Conservation (phyloP, 2,113 vertebrate species). For the Corydoras maculifer region DNA sequence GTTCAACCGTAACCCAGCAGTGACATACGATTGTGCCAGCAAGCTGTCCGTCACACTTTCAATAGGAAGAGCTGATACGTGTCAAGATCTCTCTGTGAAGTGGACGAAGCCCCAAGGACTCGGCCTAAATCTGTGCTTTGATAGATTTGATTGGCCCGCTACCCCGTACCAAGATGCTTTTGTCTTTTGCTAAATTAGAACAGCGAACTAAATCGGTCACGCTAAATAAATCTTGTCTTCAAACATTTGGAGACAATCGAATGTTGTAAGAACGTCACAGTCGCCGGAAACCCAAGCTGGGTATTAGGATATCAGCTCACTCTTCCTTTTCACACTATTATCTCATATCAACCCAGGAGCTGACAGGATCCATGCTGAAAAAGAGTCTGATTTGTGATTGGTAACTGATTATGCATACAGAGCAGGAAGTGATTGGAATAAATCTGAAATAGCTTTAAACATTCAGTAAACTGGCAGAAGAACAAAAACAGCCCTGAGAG, state of each 20-base stretch:
- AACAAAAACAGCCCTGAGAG: constrained; percentile 23
- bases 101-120: constrained; percentile 53
- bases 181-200: constrained; percentile 49
- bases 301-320: constrained; percentile 41
- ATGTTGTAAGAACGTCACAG: constrained; percentile 37
- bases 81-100: constrained; percentile 55
- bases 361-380: constrained; percentile 20
- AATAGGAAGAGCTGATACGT: constrained; percentile 64
- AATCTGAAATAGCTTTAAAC: constrained; percentile 7
- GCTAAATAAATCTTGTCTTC: constrained; percentile 38
- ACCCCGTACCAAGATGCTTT: constrained; percentile 50
- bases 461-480: constrained; percentile 27
- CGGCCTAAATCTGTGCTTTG: constrained; percentile 54
- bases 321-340: constrained; percentile 54
- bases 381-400: constrained; percentile 20
- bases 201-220: constrained; percentile 19
- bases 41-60: constrained; percentile 58
- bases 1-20: constrained; percentile 51
- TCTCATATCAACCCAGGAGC: constrained; percentile 21
- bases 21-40: constrained; percentile 52
- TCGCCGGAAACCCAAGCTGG: constrained; percentile 50
- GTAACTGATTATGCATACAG: constrained; percentile 17
- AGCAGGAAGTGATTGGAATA: constrained; percentile 21
- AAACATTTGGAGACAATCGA: constrained; percentile 12
- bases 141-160: constrained; percentile 56